Percentiles rank a stretch among this genome's conserved stretches.
These are phyloP conservation scores for Macropodus opercularis DNA, from an alignment of 2,797 vertebrate species.

Conservation along the genomic window DNA sequence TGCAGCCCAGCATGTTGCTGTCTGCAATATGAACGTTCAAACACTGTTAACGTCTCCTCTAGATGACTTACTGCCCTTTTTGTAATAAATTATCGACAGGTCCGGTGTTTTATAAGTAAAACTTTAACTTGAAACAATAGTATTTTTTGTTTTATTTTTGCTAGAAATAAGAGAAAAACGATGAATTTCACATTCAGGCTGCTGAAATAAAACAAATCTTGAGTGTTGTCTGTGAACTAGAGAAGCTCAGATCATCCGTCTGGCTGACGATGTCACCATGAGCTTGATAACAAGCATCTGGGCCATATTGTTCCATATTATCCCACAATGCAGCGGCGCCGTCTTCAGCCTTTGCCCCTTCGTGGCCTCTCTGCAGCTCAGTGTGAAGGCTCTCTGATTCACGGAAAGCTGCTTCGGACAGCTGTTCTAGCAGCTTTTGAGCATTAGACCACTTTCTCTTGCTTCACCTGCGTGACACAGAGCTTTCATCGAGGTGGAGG, in stretches of 20 bases:
- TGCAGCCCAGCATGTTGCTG: no score
- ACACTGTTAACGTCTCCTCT: no score
- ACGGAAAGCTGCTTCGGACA: slow-evolving; percentile 23
- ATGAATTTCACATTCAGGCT: background rate
- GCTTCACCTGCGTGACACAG: slow-evolving; percentile 9
- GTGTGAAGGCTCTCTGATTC: slow-evolving; percentile 32
- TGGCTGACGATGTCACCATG: slow-evolving; percentile 11
- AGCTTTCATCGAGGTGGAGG: background rate
- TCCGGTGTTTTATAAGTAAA: no score
- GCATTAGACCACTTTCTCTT: slow-evolving; percentile 44
- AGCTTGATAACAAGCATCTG: slow-evolving; percentile 12
- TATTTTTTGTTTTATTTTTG: no score
- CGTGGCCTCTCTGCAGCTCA: slow-evolving; percentile 21
- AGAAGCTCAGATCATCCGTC: slow-evolving; percentile 3
- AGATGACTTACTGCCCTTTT: no score
- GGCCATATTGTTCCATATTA: slow-evolving; percentile 20
- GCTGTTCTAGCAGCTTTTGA: slow-evolving; percentile 36
- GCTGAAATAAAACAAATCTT: background rate
- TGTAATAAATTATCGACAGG: no score
- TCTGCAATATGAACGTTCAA: no score
- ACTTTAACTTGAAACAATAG: no score
- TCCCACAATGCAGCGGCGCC: slow-evolving; percentile 25
- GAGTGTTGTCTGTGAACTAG: background rate
- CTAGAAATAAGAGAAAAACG: background rate
- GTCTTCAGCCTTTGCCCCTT: slow-evolving; percentile 9